Base-by-base conservation (phyloP, 2,797 vertebrate species). In the Enteromius paludinosus region DNA sequence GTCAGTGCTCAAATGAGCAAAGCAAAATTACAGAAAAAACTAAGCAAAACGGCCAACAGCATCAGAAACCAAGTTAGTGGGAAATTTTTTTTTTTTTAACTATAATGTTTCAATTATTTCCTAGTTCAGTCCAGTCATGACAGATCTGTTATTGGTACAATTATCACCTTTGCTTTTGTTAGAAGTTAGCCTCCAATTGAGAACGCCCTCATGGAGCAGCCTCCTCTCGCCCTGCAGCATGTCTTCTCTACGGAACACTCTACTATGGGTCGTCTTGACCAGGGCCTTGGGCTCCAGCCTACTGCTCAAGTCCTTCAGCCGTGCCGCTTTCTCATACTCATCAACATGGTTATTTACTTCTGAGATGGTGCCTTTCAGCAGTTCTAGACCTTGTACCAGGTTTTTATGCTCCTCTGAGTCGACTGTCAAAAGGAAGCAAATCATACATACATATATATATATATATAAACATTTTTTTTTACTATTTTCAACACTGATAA, bases 151-250 rank as follows among this genome's bases (percentile, higher is more conserved):
- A 56, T 15, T 28, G 1, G 4, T 49, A 71, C 6, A 1, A 18
- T 71, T 28, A 41, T 73, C 80, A 99, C 98, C 98, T 97, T 99
- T 99, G 68, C 96, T 90, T 75, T 94, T 91, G 2, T 96, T 96
- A 0, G 96, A 96, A 0, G 94, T 85, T 3, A 90, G 87, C 89
- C 95, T 98, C 95, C 95, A 97, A 88, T 88, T 96, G 9, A 99
- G 90, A 0, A 84, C 12, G 20, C 96, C 96, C 78, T 97, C 96
- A 0, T 95, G 90, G 1, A 96, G 89, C 17, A 99, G 94, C 41
- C 73, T 88, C 47, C 93, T 87, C 61, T 86, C 87, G 4, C 68
- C 84, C 47, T 82, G 92, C 0, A 93, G 74, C 90, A 99, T 92
- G 80, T 98, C 95, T 43, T 97, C 96, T 66, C 93, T 95, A 76